A percentile compares a stretch with the other conserved stretches of the same genome.
Conservation (phyloP, 1,140 invertebrate genomes). For the Caenorhabditis briggsae region DNA sequence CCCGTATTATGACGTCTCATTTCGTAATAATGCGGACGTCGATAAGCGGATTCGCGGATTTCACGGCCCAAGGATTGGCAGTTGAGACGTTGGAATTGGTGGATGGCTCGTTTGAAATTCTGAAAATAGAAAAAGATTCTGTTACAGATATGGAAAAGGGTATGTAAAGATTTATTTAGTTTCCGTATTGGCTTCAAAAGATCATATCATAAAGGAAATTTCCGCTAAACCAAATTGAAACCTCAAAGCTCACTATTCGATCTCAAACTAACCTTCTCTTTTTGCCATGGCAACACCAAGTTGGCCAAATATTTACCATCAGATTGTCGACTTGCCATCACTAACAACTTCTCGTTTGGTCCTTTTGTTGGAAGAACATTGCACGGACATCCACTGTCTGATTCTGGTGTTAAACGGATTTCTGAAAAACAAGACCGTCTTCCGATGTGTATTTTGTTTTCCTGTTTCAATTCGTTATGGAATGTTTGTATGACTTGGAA, state of each 20-base stretch:
- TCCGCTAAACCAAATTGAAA: too few species aligned
- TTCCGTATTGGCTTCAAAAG: too few species aligned
- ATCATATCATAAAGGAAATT: too few species aligned
- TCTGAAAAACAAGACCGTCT: conserved; percentile 59
- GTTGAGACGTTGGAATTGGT: conserved; percentile 73
- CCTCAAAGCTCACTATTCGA: not conserved
- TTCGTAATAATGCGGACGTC: conserved; percentile 62
- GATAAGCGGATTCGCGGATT: conserved; percentile 74
- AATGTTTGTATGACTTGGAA: not conserved
- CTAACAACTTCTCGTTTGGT: conserved; percentile 63
- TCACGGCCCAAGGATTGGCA: conserved; percentile 76
- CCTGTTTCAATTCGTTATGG: not conserved
- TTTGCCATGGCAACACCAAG: conserved; percentile 73
- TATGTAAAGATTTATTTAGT: too few species aligned
- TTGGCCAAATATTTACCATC: conserved; percentile 68
- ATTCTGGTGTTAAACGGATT: conserved; percentile 61
- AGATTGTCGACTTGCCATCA: conserved; percentile 72
- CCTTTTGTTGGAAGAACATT: conserved; percentile 22
- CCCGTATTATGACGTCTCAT: conserved; percentile 63
- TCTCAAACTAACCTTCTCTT: conserved; percentile 65
- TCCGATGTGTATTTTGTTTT: not conserved
- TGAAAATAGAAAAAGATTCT: conserved; percentile 59
- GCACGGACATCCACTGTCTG: conserved; percentile 26
- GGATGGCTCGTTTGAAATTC: conserved; percentile 76
- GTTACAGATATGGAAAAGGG: too few species aligned